phyloP scores from a whole-genome alignment of 2,113 vertebrate genomes.

The Myanophis thanlyinensis region DNA sequence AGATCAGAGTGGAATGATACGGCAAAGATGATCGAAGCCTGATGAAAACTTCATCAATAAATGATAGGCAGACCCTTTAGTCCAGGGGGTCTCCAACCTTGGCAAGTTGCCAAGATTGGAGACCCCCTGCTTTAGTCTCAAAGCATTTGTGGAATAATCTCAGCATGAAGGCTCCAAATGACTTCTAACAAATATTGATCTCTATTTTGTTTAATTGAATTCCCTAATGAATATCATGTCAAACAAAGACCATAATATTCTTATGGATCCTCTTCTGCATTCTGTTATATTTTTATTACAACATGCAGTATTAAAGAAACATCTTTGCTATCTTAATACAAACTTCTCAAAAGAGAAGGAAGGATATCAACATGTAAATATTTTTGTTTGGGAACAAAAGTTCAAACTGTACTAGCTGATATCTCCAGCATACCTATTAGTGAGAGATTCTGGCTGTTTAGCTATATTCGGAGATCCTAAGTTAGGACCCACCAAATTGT shows the following conservation, averaged over 20 bases:
- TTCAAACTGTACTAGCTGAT: background rate
- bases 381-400: background rate
- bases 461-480: background rate
- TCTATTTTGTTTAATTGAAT: background rate
- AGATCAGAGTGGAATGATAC: background rate
- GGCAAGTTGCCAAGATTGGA: too few relatives aligned
- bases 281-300: background rate
- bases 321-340: background rate
- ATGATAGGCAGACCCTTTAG: background rate
- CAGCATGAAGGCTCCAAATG: background rate
- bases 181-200: background rate
- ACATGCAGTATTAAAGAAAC: background rate
- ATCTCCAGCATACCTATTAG: background rate
- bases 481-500: background rate
- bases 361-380: background rate
- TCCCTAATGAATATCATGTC: background rate
- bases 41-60: background rate
- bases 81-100: too few relatives aligned
- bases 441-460: background rate
- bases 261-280: background rate
- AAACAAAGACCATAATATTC: background rate
- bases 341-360: background rate
- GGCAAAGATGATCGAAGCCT: background rate
- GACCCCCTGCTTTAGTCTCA: too few relatives aligned
- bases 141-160: constrained; percentile 4